phyloP scores from a whole-genome alignment of 2,113 vertebrate species.

The Puntigrus tetrazona region DNA sequence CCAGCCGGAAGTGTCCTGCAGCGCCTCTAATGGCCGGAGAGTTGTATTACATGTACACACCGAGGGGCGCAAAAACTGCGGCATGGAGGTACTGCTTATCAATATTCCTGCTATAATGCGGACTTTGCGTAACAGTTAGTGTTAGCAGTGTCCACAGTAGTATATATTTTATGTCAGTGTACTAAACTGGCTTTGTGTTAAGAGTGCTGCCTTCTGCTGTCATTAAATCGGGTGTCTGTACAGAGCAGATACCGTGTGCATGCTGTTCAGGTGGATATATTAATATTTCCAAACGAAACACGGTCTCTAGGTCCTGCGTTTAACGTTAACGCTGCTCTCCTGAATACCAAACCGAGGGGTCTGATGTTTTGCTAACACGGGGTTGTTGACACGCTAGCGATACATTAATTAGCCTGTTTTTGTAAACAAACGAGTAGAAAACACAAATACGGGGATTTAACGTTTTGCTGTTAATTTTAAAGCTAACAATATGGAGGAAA shows the following conservation, averaged over 20 bases:
- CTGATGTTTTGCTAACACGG: not conserved
- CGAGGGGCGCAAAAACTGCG: conserved; percentile 20
- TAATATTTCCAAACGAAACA: not conserved
- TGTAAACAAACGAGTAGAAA: not conserved
- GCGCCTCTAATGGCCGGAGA: not conserved
- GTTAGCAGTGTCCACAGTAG: not conserved
- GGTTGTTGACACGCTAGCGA: not conserved
- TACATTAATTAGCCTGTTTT: not conserved
- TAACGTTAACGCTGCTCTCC: not conserved
- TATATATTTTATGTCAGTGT: not conserved
- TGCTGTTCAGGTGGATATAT: not conserved
- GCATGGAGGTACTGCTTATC: conserved; percentile 51
- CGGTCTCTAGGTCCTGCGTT: not conserved
- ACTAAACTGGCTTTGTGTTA: not conserved
- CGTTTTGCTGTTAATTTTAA: not conserved
- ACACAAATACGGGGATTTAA: not conserved
- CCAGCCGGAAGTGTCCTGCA: not conserved
- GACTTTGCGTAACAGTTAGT: not conserved
- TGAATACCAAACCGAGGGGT: not conserved
- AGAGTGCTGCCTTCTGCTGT: not conserved
- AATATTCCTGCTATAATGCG: not conserved
- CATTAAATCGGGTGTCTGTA: not conserved
- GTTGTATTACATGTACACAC: not conserved
- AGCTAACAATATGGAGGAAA: conserved; percentile 58
- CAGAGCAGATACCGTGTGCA: not conserved